Percentiles rank a stretch among this genome's conserved stretches.
Evolutionary conservation across 1,140 invertebrate genomes (phyloP).

Genomic region (Penaeus chinensis): DNA sequence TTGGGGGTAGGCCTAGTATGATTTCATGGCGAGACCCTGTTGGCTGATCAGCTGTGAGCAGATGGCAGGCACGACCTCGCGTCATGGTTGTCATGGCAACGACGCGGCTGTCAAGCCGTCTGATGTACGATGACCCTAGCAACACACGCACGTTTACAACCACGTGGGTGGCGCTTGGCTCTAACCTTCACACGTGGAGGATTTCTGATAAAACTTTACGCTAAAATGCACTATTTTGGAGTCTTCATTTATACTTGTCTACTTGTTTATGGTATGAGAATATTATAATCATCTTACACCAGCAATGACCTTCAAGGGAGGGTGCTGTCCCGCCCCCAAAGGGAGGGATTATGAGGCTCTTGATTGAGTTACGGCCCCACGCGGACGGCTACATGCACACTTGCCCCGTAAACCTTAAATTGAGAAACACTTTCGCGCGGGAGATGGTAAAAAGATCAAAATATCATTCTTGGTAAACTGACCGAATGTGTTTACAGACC

Average conservation of each 20-base stretch:
- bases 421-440: slow-evolving; percentile 34
- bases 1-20: slow-evolving; percentile 57
- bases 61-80: slow-evolving; percentile 53
- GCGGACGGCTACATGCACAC: slow-evolving; percentile 51
- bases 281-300: slow-evolving; percentile 36
- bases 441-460: slow-evolving; percentile 30
- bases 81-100: slow-evolving; percentile 58
- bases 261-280: background rate
- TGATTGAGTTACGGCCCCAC: slow-evolving; percentile 57
- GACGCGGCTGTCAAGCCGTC: slow-evolving; percentile 34
- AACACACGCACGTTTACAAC: slow-evolving; percentile 30
- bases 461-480: slow-evolving; percentile 38
- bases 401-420: slow-evolving; percentile 24
- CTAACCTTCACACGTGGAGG: background rate
- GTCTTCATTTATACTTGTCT: background rate
- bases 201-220: background rate
- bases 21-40: slow-evolving; percentile 47
- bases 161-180: slow-evolving; percentile 5
- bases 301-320: slow-evolving; percentile 45
- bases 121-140: slow-evolving; percentile 57
- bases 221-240: background rate
- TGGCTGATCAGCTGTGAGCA: slow-evolving; percentile 58
- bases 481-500: slow-evolving; percentile 32
- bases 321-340: slow-evolving; percentile 55
- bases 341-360: slow-evolving; percentile 60